Conservation (phyloP, 1,140 invertebrate genomes). For the Bombus confusus region DNA sequence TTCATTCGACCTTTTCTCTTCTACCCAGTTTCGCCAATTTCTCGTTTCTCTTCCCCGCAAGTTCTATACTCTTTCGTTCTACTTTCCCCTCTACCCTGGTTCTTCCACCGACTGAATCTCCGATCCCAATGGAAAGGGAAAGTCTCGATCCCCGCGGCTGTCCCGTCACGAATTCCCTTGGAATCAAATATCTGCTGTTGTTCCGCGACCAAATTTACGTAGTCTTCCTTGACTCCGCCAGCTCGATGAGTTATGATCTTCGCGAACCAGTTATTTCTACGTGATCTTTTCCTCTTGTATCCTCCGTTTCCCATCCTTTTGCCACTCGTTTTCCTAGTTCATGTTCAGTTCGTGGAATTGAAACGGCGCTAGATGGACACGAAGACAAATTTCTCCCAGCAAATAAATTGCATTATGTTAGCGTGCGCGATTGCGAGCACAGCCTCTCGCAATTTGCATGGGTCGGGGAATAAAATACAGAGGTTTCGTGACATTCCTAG, state of each 20-base stretch:
- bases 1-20: constrained; percentile 30
- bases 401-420: constrained; percentile 15
- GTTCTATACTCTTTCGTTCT: background rate
- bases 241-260: constrained; percentile 32
- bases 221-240: constrained; percentile 32
- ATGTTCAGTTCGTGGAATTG: background rate
- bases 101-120: constrained; percentile 18
- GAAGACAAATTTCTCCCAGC: too few relatives aligned
- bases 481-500: background rate
- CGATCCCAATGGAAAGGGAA: background rate
- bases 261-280: constrained; percentile 11
- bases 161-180: constrained; percentile 62
- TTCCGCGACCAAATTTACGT: constrained; percentile 62
- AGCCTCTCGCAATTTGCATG: background rate
- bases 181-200: constrained; percentile 71
- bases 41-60: background rate
- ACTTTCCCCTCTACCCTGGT: background rate
- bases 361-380: background rate
- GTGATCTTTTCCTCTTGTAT: background rate
- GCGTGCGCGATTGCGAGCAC: too few relatives aligned
- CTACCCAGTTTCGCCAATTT: constrained; percentile 14
- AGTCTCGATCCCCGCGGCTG: too few relatives aligned
- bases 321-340: background rate
- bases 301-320: background rate
- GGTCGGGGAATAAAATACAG: too few relatives aligned